phyloP scores from a whole-genome alignment of 2,113 vertebrate species.

The Fregetta grallaria region DNA sequence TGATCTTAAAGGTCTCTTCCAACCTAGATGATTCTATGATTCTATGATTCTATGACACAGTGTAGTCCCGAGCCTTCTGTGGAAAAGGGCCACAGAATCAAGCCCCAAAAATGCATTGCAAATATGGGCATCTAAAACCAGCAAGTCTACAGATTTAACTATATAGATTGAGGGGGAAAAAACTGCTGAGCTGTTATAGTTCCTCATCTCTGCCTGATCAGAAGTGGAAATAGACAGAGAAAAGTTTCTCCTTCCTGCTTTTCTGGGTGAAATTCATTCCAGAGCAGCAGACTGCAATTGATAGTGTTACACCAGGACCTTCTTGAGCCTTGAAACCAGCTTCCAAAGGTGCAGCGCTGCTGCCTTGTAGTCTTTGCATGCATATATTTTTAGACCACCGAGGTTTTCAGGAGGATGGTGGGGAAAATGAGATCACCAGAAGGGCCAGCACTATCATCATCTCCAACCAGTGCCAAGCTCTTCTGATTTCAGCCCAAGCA shows the following conservation, averaged over 20 bases:
- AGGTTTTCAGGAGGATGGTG: not conserved
- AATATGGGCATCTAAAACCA: not conserved
- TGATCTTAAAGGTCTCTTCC: no score
- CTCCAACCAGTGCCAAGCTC: not conserved
- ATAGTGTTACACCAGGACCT: not conserved
- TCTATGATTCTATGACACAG: no score
- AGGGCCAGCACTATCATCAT: fast-evolving
- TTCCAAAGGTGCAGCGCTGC: not conserved
- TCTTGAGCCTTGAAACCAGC: not conserved
- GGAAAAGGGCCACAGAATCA: not conserved
- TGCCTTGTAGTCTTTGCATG: not conserved
- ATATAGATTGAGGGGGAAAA: not conserved
- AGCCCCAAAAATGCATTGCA: not conserved
- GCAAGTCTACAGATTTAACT: not conserved
- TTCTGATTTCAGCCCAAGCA: not conserved
- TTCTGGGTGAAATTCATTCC: not conserved
- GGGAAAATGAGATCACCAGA: not conserved
- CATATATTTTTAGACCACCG: not conserved
- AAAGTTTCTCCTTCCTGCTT: not conserved
- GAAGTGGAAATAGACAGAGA: not conserved
- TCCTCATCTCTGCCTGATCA: not conserved
- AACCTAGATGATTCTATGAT: no score
- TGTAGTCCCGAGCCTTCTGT: not conserved
- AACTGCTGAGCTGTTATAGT: not conserved
- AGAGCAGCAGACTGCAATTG: not conserved